phyloP scores from a whole-genome alignment of 2,888 invertebrate genomes.

The Zaprionus bogoriensis region DNA sequence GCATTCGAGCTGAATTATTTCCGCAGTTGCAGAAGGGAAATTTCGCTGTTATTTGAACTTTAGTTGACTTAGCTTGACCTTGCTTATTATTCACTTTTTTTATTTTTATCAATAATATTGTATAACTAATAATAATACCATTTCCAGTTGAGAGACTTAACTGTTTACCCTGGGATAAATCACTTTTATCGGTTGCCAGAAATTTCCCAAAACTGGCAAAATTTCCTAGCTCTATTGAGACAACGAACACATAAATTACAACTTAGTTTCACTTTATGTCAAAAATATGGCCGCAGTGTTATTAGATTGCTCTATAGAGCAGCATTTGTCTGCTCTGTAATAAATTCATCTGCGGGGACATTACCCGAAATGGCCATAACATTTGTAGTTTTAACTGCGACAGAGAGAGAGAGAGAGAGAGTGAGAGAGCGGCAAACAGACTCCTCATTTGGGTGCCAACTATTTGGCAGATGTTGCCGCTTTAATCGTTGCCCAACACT shows the following conservation, averaged over 20 bases:
- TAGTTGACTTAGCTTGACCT: too few relatives aligned
- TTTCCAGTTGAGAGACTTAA: too few relatives aligned
- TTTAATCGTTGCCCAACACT: neutral
- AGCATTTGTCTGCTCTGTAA: neutral
- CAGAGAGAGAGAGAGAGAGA: neutral
- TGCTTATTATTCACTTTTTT: too few relatives aligned
- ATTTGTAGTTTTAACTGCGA: conserved; percentile 4
- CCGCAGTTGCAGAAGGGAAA: too few relatives aligned
- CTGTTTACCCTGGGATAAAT: too few relatives aligned
- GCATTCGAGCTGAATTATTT: too few relatives aligned
- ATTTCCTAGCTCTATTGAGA: neutral
- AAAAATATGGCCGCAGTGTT: neutral
- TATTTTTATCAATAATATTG: too few relatives aligned
- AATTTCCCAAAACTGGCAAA: too few relatives aligned
- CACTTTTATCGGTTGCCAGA: too few relatives aligned
- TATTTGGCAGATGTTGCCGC: neutral
- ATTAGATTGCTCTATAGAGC: neutral
- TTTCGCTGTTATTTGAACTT: too few relatives aligned
- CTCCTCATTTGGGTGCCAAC: neutral
- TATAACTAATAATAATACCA: too few relatives aligned
- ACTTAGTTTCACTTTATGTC: neutral
- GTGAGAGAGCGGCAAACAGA: neutral
- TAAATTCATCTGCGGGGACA: conserved; percentile 1
- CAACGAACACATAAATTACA: neutral
- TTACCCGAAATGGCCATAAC: conserved; percentile 18